phyloP scores from a whole-genome alignment of 2,888 invertebrate genomes.

The Asteroscopus sphinx region DNA sequence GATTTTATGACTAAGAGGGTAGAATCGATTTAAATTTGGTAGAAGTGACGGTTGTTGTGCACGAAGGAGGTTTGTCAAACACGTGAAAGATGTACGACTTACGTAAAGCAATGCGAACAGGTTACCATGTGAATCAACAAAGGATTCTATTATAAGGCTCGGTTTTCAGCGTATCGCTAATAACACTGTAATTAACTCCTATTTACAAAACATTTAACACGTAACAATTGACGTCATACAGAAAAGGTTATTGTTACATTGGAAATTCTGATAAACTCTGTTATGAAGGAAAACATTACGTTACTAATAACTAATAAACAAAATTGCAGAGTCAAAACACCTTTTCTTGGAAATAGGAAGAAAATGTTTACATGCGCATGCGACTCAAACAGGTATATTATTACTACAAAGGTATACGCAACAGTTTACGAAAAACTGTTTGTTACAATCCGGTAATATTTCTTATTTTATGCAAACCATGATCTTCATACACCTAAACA shows the following conservation, averaged over 20 bases:
- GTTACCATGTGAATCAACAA: slow-evolving; percentile 37
- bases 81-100: slow-evolving; percentile 34
- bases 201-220: slow-evolving; percentile 17
- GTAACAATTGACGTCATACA: slow-evolving; percentile 33
- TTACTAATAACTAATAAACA: neutral
- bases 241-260: slow-evolving; percentile 7
- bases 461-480: slow-evolving; percentile 41
- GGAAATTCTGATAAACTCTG: slow-evolving; percentile 4
- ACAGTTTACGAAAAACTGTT: slow-evolving; percentile 25
- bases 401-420: slow-evolving; percentile 34
- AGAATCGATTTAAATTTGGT: slow-evolving; percentile 9
- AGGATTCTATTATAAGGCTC: slow-evolving; percentile 38
- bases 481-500: slow-evolving; percentile 21
- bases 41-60: neutral
- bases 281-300: slow-evolving; percentile 11
- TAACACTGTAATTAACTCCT: slow-evolving; percentile 27
- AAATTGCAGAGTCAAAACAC: slow-evolving; percentile 2
- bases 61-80: slow-evolving; percentile 35
- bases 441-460: slow-evolving; percentile 26
- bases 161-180: slow-evolving; percentile 13
- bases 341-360: slow-evolving; percentile 21
- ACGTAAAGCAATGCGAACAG: slow-evolving; percentile 17
- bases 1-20: slow-evolving; percentile 24
- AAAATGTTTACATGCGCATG: slow-evolving; percentile 6
- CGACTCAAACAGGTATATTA: slow-evolving; percentile 6